Conservation (phyloP, 2,888 invertebrate species). For the Oscheius onirici region DNA sequence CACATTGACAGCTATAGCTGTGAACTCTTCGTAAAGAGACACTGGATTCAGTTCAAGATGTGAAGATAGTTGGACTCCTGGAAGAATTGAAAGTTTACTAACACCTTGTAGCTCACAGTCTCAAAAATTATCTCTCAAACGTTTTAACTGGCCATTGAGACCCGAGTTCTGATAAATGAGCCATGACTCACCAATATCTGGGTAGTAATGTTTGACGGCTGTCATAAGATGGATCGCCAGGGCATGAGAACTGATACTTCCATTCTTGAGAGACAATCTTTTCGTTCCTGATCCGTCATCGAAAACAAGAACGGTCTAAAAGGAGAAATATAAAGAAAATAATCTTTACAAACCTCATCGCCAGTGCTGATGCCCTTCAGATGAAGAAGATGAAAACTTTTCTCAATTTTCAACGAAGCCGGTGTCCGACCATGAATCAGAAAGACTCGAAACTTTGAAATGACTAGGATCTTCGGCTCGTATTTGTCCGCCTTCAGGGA, state of each 20-base stretch:
- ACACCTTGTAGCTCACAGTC: too few species aligned
- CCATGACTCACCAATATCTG: constrained; percentile 55
- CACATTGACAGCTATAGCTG: constrained; percentile 51
- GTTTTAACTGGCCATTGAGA: too few species aligned
- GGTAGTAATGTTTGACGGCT: constrained; percentile 70
- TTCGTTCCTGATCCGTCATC: constrained; percentile 27
- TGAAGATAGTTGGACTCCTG: constrained; percentile 34
- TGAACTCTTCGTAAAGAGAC: constrained; percentile 59
- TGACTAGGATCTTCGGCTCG: constrained; percentile 61
- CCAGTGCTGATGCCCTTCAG: constrained; percentile 54
- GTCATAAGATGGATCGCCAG: constrained; percentile 50
- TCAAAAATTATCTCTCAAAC: too few species aligned
- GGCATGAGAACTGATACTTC: not conserved
- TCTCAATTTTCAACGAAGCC: constrained; percentile 62
- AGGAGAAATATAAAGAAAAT: not conserved
- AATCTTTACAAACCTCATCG: constrained; percentile 44
- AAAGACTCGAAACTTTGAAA: constrained; percentile 69
- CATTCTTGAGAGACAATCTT: constrained; percentile 16
- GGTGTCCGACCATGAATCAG: constrained; percentile 63
- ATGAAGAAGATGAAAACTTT: constrained; percentile 64
- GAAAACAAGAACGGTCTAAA: not conserved
- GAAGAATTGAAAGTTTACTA: not conserved
- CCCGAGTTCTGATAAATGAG: too few species aligned
- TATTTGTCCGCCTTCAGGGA: constrained; percentile 59
- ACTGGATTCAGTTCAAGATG: constrained; percentile 52